These are phyloP conservation scores for Acropora yongei DNA, from an alignment of 64 coral and sea anemone genomes.

Conservation along the genomic window DNA sequence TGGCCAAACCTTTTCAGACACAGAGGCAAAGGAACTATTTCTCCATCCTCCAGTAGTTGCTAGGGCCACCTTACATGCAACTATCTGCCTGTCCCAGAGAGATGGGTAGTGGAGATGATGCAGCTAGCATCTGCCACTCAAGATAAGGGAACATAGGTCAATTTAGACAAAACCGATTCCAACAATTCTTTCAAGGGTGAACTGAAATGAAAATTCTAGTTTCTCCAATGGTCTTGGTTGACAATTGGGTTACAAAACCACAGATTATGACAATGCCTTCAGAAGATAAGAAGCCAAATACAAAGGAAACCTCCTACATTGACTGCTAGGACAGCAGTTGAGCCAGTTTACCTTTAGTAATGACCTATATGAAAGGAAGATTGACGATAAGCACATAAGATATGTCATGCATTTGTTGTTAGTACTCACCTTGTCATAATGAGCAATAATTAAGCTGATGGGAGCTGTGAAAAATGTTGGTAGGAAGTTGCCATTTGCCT, in stretches of 20 bases:
- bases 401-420: background rate
- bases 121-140: constrained; percentile 32
- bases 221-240: background rate
- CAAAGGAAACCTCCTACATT: background rate
- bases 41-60: constrained; percentile 19
- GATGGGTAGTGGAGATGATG: constrained; percentile 6
- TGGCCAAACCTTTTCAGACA: constrained; percentile 1
- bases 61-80: constrained; percentile 28
- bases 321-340: background rate
- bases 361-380: background rate
- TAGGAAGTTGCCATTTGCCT: constrained; percentile 7
- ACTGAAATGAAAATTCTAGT: background rate
- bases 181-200: background rate
- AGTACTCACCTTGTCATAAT: constrained; percentile 27
- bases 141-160: background rate
- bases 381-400: background rate
- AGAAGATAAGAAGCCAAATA: background rate
- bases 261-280: background rate
- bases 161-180: background rate
- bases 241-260: background rate
- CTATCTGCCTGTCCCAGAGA: constrained; percentile 27
- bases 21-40: constrained; percentile 27
- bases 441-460: constrained; percentile 24
- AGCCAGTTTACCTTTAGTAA: background rate
- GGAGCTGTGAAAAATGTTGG: constrained; percentile 14